Percentiles rank a stretch among this genome's conserved stretches.
Evolutionary conservation across 2,888 invertebrate genomes (phyloP).

Genomic region (Lepidocyrtoides sp.): DNA sequence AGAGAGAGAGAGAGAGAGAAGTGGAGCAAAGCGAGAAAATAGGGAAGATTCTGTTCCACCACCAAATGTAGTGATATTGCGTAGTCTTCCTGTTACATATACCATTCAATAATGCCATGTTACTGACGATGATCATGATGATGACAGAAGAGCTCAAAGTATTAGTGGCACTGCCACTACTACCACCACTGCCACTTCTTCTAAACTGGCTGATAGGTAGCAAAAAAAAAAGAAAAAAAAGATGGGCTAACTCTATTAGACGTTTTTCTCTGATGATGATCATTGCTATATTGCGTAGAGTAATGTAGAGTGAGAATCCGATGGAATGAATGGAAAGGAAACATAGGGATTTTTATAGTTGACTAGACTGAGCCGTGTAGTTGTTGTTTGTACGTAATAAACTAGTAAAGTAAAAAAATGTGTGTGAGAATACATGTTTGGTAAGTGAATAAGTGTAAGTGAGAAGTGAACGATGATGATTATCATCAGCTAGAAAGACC

Average conservation of each 20-base stretch:
- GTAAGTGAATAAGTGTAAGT: slow-evolving; percentile 25
- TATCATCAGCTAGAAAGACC: neutral
- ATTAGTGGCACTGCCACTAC: slow-evolving; percentile 55
- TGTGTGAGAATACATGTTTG: neutral
- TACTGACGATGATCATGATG: slow-evolving; percentile 8
- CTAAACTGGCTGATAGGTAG: neutral
- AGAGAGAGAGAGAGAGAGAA: neutral
- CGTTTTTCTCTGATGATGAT: slow-evolving; percentile 25
- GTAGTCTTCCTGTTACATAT: neutral
- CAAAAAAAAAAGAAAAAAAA: neutral
- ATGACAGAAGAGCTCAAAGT: slow-evolving; percentile 69
- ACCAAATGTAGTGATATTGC: neutral
- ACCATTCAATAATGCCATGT: slow-evolving; percentile 17
- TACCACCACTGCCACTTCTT: neutral
- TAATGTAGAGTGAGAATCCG: neutral
- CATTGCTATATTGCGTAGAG: slow-evolving; percentile 13
- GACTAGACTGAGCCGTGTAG: slow-evolving; percentile 27
- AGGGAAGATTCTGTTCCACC: neutral
- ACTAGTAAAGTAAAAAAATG: neutral
- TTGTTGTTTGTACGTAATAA: neutral
- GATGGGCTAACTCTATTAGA: slow-evolving; percentile 68
- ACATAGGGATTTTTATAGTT: slow-evolving; percentile 47
- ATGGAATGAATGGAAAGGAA: slow-evolving; percentile 55
- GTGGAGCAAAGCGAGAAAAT: slow-evolving; percentile 44
- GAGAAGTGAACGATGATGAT: slow-evolving; percentile 24